Evolutionary conservation across 2,797 vertebrate genomes (phyloP).

Genomic region (Myripristis murdjan): DNA sequence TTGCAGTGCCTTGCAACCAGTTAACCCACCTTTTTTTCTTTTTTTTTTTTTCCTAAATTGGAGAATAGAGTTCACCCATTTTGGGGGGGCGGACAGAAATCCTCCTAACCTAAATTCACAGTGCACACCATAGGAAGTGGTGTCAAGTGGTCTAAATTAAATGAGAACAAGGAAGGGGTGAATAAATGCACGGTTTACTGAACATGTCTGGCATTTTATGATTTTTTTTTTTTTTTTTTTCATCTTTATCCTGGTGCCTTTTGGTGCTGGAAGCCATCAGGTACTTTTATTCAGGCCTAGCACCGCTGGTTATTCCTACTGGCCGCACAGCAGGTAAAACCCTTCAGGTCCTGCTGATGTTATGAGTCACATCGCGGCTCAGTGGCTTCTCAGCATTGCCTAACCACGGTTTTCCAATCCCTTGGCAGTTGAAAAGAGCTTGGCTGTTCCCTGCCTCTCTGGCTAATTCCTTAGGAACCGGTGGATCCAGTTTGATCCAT

Average conservation of each 20-base stretch:
- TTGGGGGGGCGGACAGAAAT: too few species aligned
- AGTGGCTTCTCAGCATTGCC: slow-evolving; percentile 46
- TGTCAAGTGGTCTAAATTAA: slow-evolving; percentile 13
- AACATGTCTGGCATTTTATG: too few species aligned
- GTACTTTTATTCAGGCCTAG: neutral
- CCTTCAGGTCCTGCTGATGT: slow-evolving; percentile 34
- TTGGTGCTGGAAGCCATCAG: neutral
- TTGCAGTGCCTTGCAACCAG: too few species aligned
- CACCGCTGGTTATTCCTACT: slow-evolving; percentile 9
- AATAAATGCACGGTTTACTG: too few species aligned
- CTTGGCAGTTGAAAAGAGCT: slow-evolving; percentile 79
- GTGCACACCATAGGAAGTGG: slow-evolving; percentile 30
- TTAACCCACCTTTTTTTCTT: too few species aligned
- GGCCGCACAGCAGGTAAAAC: slow-evolving; percentile 10
- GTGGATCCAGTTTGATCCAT: slow-evolving; percentile 98
- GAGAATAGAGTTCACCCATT: too few species aligned
- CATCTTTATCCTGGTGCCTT: too few species aligned
- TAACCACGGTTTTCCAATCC: slow-evolving; percentile 80
- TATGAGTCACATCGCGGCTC: slow-evolving; percentile 53
- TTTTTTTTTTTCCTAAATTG: too few species aligned
- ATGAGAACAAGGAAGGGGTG: too few species aligned
- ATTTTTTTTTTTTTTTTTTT: too few species aligned
- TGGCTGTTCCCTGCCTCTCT: slow-evolving; percentile 85
- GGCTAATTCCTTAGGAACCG: slow-evolving; percentile 96
- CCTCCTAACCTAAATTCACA: too few species aligned